A percentile compares a stretch with the other conserved stretches of the same genome.
Conservation (phyloP, 2,797 vertebrate genomes). For the Zenarchopterus dispar region DNA sequence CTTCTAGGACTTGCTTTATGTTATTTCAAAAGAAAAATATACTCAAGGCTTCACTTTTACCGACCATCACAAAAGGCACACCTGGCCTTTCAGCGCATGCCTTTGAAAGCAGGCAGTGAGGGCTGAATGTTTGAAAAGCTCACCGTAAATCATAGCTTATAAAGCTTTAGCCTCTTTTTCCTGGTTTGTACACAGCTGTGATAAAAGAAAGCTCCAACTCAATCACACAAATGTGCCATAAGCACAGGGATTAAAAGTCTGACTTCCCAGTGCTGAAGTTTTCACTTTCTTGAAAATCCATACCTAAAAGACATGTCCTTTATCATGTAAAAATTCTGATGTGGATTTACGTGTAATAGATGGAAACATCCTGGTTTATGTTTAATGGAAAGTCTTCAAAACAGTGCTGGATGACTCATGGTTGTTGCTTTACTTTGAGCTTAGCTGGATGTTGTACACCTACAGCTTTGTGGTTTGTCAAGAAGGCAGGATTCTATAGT, state of each 20-base stretch:
- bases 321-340: not conserved
- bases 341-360: not conserved
- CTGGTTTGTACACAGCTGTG: slow-evolving; percentile 20
- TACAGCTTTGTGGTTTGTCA: slow-evolving; percentile 40
- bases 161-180: slow-evolving; percentile 13
- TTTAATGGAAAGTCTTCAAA: not conserved
- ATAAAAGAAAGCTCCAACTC: slow-evolving; percentile 33
- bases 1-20: slow-evolving; percentile 4
- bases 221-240: slow-evolving; percentile 14
- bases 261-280: slow-evolving; percentile 1
- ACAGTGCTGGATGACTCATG: not conserved
- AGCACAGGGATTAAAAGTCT: slow-evolving; percentile 21
- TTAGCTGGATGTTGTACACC: slow-evolving; percentile 24
- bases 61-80: slow-evolving; percentile 49
- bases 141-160: slow-evolving; percentile 40
- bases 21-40: slow-evolving; percentile 29
- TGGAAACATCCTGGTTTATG: not conserved
- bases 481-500: slow-evolving; percentile 37
- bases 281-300: slow-evolving; percentile 14
- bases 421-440: slow-evolving; percentile 14
- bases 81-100: slow-evolving; percentile 31
- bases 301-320: not conserved
- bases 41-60: slow-evolving; percentile 12
- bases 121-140: slow-evolving; percentile 33
- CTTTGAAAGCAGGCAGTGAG: slow-evolving; percentile 9